Base-by-base conservation (phyloP, 2,113 vertebrate genomes). In the Ageneiosus marmoratus region DNA sequence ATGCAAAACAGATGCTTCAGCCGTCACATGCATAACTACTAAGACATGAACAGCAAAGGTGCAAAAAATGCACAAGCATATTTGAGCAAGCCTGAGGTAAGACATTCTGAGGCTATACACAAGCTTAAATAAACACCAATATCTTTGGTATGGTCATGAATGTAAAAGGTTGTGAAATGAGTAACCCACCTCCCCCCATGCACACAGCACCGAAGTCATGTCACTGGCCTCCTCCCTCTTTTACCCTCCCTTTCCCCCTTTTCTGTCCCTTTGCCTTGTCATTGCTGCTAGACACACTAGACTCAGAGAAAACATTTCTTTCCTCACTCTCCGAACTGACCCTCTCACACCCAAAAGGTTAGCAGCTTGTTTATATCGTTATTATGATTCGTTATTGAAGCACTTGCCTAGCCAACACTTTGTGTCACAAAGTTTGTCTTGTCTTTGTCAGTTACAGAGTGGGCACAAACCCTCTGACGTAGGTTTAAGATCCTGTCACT, bases 311-410 rank as follows among this genome's bases (percentile, higher is more conserved):
- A 79, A 58, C 65, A 27, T 79, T 24, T 83, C 67, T 83, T 67
- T 83, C 84, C 83, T 84, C 83, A 22, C 67, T 83, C 53, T 58
- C 67, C 80, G 84, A 89, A 53, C 87, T 79, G 89, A 86, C 62
- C 69, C 55, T 79, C 82, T 84, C 89, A 79, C 89, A 89, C 73
- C 79, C 79, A 88, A 69, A 91, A 93, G 92, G 92, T 94, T 91
- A 93, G 92, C 90, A 86, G 82, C 88, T 91, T 88, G 89, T 92
- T 92, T 85, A 87, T 89, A 5, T 86, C 86, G 79, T 90, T 89
- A 86, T 93, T 89, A 85, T 89, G 89, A 83, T 91, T 91, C 78
- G 81, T 84, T 82, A 86, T 9, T 80, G 53, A 85, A 82, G 53
- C 74, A 56, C 29, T 74, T 77, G 27, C 62, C n/a, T 79, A 79